These are phyloP conservation scores for Schizopygopsis pylzovi DNA, from an alignment of 2,797 vertebrate species.

Conservation along the genomic window DNA sequence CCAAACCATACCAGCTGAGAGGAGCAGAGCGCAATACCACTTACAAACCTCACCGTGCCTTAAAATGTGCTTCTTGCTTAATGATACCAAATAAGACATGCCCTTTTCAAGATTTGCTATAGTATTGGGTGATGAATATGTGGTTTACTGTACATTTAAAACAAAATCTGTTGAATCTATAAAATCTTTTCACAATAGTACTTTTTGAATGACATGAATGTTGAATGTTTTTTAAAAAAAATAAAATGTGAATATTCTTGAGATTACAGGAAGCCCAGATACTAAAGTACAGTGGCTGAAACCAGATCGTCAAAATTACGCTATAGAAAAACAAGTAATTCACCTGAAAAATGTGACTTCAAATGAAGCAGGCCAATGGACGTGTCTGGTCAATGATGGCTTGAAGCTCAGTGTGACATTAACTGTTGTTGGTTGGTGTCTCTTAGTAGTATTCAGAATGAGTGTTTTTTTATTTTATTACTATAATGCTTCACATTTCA, in stretches of 20 bases:
- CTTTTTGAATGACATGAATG: too few species aligned
- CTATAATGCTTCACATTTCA: not conserved
- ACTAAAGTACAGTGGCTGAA: conserved; percentile 28
- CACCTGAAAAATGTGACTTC: conserved; percentile 8
- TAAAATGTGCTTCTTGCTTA: too few species aligned
- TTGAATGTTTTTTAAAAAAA: too few species aligned
- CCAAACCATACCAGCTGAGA: conserved; percentile 23
- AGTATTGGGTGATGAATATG: too few species aligned
- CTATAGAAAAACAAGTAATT: not conserved
- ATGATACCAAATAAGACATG: too few species aligned
- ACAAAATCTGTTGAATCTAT: too few species aligned
- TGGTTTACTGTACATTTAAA: too few species aligned
- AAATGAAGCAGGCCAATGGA: conserved; percentile 31
- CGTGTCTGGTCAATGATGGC: conserved; percentile 18
- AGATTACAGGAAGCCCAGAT: not conserved
- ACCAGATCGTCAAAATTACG: not conserved
- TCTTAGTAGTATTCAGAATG: not conserved
- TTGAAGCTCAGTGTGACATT: not conserved
- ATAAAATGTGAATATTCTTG: too few species aligned
- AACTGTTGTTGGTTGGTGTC: conserved; percentile 49
- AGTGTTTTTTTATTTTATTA: not conserved
- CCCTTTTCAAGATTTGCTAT: too few species aligned
- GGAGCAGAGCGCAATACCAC: too few species aligned
- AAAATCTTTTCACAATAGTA: too few species aligned
- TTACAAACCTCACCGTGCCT: too few species aligned